phyloP scores from a whole-genome alignment of 1,140 invertebrate genomes.

The Cepaea nemoralis region DNA sequence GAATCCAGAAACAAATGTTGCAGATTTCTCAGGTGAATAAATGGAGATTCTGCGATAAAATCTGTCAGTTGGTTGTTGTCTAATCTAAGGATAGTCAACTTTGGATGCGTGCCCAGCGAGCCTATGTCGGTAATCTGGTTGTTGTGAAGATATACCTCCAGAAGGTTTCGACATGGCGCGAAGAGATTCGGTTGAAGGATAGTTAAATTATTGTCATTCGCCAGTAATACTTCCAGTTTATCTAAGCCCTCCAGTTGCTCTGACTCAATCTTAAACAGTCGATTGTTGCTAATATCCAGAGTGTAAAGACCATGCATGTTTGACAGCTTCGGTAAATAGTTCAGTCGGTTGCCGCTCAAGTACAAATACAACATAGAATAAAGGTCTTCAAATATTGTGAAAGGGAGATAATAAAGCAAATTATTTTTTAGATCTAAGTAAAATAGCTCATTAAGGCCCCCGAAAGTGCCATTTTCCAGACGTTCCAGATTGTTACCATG shows the following conservation, averaged over 20 bases:
- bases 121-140: conserved; percentile 8
- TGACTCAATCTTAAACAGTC: not conserved
- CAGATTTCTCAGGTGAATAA: not conserved
- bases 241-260: not conserved
- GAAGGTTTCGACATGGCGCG: not conserved
- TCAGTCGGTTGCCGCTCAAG: not conserved
- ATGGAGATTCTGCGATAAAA: conserved; percentile 7
- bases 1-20: conserved; percentile 1
- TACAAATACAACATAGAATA: not conserved
- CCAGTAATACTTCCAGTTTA: not conserved
- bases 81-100: not conserved
- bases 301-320: not conserved
- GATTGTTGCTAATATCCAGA: conserved; percentile 26
- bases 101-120: not conserved
- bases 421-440: conserved; percentile 11
- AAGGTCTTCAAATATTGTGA: conserved; percentile 1
- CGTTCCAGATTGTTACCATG: not conserved
- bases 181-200: not conserved
- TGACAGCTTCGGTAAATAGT: not conserved
- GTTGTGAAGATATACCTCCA: not conserved
- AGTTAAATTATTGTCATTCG: not conserved
- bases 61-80: conserved; percentile 30
- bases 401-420: not conserved
- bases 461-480: not conserved
- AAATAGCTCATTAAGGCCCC: not conserved